Conservation (phyloP, 2,888 invertebrate species). For the Ceraclea dissimilis region DNA sequence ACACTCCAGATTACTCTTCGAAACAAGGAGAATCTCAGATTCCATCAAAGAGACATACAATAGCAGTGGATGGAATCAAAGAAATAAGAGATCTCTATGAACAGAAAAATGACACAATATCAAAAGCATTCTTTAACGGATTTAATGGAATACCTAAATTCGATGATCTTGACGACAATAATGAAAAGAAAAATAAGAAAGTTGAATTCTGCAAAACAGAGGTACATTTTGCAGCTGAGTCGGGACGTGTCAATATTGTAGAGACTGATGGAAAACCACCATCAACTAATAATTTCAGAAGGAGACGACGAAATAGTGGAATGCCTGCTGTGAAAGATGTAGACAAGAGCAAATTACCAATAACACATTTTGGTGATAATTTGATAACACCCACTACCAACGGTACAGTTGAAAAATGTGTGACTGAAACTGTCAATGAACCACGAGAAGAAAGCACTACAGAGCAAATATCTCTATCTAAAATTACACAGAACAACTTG, state of each 20-base stretch:
- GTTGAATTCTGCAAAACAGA: constrained; percentile 86
- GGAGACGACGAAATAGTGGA: constrained; percentile 54
- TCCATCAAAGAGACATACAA: constrained; percentile 46
- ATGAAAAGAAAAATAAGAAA: constrained; percentile 55
- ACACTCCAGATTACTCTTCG: neutral
- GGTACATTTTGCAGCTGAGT: constrained; percentile 79
- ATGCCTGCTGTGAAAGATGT: constrained; percentile 41
- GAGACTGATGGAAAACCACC: constrained; percentile 84
- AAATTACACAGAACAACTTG: constrained; percentile 20
- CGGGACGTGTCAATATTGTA: constrained; percentile 78
- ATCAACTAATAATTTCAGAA: constrained; percentile 71
- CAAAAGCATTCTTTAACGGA: constrained; percentile 9
- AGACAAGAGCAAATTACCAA: constrained; percentile 42
- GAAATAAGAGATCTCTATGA: constrained; percentile 34
- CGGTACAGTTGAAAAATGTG: neutral
- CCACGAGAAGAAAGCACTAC: constrained; percentile 22
- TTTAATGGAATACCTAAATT: constrained; percentile 3
- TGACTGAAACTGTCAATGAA: constrained; percentile 5
- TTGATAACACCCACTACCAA: neutral
- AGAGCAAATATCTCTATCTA: constrained; percentile 20
- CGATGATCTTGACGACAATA: constrained; percentile 32
- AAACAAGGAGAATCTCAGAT: constrained; percentile 27
- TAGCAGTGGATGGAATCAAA: constrained; percentile 50
- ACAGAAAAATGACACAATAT: constrained; percentile 2
- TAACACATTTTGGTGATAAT: constrained; percentile 61